Evolutionary conservation across 2,797 vertebrate species (phyloP).

Genomic region (Erithacus rubecula): DNA sequence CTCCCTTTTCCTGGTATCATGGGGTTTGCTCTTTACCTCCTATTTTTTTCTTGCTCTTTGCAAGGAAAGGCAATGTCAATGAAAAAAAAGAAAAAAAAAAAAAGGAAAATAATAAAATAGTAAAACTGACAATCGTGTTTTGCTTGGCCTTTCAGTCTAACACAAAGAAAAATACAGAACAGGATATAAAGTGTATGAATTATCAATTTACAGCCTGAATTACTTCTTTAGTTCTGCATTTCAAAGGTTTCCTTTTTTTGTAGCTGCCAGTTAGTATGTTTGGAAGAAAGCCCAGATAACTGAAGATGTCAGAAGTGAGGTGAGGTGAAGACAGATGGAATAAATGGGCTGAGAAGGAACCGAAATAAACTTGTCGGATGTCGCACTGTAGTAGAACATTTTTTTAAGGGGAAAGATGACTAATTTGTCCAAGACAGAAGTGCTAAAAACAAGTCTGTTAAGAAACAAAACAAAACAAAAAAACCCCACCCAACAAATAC

Average conservation of each 20-base stretch:
- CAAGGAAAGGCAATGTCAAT: neutral
- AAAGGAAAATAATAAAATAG: neutral
- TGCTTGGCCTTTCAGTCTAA: slow-evolving; percentile 10
- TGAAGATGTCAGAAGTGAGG: slow-evolving; percentile 59
- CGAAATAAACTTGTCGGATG: slow-evolving; percentile 55
- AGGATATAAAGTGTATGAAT: slow-evolving; percentile 50
- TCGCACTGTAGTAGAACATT: neutral
- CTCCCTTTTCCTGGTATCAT: neutral
- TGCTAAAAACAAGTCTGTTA: neutral
- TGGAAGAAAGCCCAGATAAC: slow-evolving; percentile 64
- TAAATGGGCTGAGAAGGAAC: slow-evolving; percentile 47
- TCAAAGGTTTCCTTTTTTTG: slow-evolving; percentile 54
- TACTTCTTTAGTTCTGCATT: slow-evolving; percentile 50
- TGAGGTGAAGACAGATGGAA: slow-evolving; percentile 62
- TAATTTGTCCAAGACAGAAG: slow-evolving; percentile 7
- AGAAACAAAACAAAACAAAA: neutral
- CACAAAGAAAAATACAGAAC: slow-evolving; percentile 24
- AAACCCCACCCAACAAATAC: neutral
- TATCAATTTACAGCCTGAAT: slow-evolving; percentile 36
- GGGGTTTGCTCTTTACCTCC: neutral
- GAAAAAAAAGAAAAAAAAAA: neutral
- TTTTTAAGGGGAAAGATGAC: slow-evolving; percentile 43
- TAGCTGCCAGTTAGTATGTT: slow-evolving; percentile 47
- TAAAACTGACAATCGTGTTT: neutral
- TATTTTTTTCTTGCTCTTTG: neutral